Percentiles rank a stretch among this genome's conserved stretches.
phyloP scores from a whole-genome alignment of 2,888 invertebrate species.

The Cheilosia pagana region DNA sequence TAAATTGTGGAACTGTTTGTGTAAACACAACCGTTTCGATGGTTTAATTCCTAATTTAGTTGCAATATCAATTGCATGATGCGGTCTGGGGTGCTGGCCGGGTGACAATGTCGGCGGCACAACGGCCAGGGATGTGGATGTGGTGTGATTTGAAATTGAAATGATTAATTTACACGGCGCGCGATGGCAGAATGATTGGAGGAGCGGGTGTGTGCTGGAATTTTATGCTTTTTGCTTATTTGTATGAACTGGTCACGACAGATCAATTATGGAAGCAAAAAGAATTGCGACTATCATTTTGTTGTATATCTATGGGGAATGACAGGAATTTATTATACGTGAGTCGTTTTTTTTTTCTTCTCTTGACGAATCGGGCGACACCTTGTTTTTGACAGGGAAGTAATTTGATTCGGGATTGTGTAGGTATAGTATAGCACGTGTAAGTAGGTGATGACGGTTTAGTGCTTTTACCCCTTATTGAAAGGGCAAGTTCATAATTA shows the following conservation, averaged over 20 bases:
- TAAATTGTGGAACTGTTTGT: constrained; percentile 57
- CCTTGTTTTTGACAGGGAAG: constrained; percentile 51
- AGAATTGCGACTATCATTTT: constrained; percentile 40
- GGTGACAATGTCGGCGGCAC: constrained; percentile 1
- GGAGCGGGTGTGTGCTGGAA: constrained; percentile 62
- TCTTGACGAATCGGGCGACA: constrained; percentile 65
- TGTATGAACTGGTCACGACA: constrained; percentile 66
- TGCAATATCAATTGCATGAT: constrained; percentile 55
- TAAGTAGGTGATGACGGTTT: no score
- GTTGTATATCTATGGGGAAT: constrained; percentile 22
- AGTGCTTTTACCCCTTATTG: no score
- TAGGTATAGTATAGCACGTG: no score
- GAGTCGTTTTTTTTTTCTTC: not conserved
- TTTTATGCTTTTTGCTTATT: constrained; percentile 40
- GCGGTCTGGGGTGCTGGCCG: constrained; percentile 18
- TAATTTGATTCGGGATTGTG: not conserved
- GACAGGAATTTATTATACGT: constrained; percentile 59
- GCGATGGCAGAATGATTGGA: constrained; percentile 25
- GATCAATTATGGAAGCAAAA: constrained; percentile 67
- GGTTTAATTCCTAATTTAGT: constrained; percentile 70
- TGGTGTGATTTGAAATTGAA: constrained; percentile 60
- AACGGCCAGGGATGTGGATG: constrained; percentile 31
- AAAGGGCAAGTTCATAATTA: no score
- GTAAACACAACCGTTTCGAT: constrained; percentile 69
- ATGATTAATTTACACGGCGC: constrained; percentile 62